A percentile compares a stretch with the other conserved stretches of the same genome.
Evolutionary conservation across 2,797 vertebrate genomes (phyloP).

Genomic region (Mareca strepera): DNA sequence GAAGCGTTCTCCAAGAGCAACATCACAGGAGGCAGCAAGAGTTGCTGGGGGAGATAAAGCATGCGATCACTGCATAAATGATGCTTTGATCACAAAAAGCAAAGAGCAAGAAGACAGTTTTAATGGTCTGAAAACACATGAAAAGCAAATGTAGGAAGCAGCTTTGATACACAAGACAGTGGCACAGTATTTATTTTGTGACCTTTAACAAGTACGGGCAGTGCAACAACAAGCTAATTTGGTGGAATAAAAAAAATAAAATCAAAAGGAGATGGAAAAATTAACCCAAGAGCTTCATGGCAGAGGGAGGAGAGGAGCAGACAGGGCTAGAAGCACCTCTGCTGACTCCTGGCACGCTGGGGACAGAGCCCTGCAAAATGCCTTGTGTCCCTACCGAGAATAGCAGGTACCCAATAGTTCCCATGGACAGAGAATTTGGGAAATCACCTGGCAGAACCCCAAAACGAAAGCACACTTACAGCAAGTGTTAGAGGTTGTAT

Average conservation of each 20-base stretch:
- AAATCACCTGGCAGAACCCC: neutral
- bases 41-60: neutral
- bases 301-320: neutral
- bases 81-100: constrained; percentile 7
- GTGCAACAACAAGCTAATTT: neutral
- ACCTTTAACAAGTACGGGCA: neutral
- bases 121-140: neutral
- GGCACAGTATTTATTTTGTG: neutral
- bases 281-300: neutral
- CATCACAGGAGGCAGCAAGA: neutral
- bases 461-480: neutral
- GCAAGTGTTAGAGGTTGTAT: neutral
- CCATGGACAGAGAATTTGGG: neutral
- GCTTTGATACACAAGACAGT: neutral
- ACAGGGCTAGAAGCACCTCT: neutral
- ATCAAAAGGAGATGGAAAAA: neutral
- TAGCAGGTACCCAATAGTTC: no score
- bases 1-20: neutral
- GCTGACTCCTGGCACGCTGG: accelerated
- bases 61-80: neutral
- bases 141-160: neutral
- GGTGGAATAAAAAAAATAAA: neutral
- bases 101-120: neutral
- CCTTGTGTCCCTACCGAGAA: accelerated
- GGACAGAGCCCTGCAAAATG: neutral